Conservation (phyloP, 2,113 vertebrate genomes). For the Chamaea fasciata region DNA sequence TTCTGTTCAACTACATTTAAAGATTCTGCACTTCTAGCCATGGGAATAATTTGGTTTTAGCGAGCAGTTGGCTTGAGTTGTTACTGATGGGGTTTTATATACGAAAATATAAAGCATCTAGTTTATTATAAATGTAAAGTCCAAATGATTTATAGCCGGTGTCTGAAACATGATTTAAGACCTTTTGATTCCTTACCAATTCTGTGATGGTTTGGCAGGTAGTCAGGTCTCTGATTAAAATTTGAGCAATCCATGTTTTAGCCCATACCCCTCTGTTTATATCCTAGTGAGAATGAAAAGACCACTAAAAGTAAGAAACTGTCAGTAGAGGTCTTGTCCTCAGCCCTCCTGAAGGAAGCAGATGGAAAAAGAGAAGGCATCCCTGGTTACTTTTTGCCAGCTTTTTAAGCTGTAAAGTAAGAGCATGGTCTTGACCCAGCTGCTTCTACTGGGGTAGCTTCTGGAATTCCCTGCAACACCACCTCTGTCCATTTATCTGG, state of each 20-base stretch:
- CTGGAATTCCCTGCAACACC: not conserved
- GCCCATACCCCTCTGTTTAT: not conserved
- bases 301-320: not conserved
- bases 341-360: not conserved
- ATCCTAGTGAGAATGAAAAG: not conserved
- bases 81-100: slow-evolving; percentile 3
- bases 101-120: slow-evolving; percentile 19
- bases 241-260: not conserved
- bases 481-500: not conserved
- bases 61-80: not conserved
- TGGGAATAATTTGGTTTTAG: slow-evolving; percentile 32
- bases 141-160: slow-evolving; percentile 25
- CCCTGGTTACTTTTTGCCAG: not conserved
- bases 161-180: slow-evolving; percentile 19
- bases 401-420: not conserved
- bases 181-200: slow-evolving; percentile 33
- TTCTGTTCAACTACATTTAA: not conserved
- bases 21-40: not conserved
- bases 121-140: slow-evolving; percentile 45
- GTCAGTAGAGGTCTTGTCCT: not conserved
- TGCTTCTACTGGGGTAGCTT: not conserved
- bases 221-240: slow-evolving; percentile 6
- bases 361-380: not conserved
- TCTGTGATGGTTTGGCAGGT: slow-evolving; percentile 9
- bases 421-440: not conserved